A percentile compares a stretch with the other conserved stretches of the same genome.
Evolutionary conservation across 2,888 invertebrate species (phyloP).

Genomic region (Agonopterix arenella): DNA sequence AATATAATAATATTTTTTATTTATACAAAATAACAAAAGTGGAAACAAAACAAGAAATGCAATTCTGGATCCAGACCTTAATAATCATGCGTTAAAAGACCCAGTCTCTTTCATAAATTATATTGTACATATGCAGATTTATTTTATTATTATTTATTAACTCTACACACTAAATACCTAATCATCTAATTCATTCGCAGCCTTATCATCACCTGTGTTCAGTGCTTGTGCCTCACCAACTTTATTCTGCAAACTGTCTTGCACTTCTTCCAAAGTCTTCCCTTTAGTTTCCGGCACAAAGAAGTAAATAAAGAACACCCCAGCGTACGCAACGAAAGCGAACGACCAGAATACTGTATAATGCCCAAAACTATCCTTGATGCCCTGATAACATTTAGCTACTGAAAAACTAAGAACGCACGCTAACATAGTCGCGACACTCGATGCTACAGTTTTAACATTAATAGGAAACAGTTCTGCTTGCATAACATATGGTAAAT

Average conservation of each 20-base stretch:
- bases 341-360: constrained; percentile 78
- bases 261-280: constrained; percentile 78
- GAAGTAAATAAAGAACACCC: constrained; percentile 74
- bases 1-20: too few species aligned
- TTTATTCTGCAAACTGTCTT: constrained; percentile 63
- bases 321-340: constrained; percentile 68
- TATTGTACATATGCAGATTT: constrained; percentile 60
- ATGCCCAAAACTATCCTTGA: constrained; percentile 73
- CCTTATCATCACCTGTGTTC: constrained; percentile 6
- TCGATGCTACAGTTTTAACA: constrained; percentile 78
- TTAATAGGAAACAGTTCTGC: constrained; percentile 80
- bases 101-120: constrained; percentile 15
- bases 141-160: constrained; percentile 47
- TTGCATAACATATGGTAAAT: constrained; percentile 78
- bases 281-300: constrained; percentile 80
- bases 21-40: too few species aligned
- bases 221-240: not conserved
- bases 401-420: constrained; percentile 76
- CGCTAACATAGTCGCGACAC: constrained; percentile 73
- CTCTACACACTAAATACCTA: constrained; percentile 2
- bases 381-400: constrained; percentile 76
- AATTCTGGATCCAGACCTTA: too few species aligned
- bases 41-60: too few species aligned
- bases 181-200: constrained; percentile 6
- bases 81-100: too few species aligned